phyloP scores from a whole-genome alignment of 2,888 invertebrate genomes.

The Plagodis dolabraria region DNA sequence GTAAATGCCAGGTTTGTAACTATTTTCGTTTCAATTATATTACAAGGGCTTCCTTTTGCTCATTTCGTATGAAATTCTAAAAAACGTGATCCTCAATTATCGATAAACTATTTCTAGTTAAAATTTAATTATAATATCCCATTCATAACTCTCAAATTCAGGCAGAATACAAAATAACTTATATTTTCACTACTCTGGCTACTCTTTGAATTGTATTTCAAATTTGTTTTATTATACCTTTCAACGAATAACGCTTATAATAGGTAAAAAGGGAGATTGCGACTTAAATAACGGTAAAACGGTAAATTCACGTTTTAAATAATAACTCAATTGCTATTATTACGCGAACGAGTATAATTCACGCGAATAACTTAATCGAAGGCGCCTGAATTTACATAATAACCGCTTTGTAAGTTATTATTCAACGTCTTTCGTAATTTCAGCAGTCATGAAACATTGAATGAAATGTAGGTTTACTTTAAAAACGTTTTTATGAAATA shows the following conservation, averaged over 20 bases:
- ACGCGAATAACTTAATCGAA: slow-evolving; percentile 64
- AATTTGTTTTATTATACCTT: slow-evolving; percentile 10
- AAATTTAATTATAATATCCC: no score
- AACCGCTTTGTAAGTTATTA: slow-evolving; percentile 51
- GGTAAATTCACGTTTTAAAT: slow-evolving; percentile 48
- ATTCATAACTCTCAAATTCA: no score
- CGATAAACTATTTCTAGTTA: no score
- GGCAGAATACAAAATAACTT: no score
- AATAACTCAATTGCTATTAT: slow-evolving; percentile 50
- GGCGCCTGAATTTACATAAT: slow-evolving; percentile 59
- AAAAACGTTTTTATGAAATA: background rate
- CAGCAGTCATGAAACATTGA: slow-evolving; percentile 30
- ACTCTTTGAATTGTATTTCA: slow-evolving; percentile 12
- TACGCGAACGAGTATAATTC: slow-evolving; percentile 54
- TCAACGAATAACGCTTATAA: slow-evolving; percentile 16
- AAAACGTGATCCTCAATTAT: no score
- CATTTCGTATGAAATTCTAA: no score
- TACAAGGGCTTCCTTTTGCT: no score
- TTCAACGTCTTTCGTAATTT: slow-evolving; percentile 44
- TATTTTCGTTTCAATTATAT: no score
- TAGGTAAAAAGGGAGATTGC: slow-evolving; percentile 4
- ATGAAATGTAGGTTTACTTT: slow-evolving; percentile 25
- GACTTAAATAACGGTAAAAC: slow-evolving; percentile 11
- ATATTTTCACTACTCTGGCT: background rate
- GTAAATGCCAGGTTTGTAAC: no score